These are phyloP conservation scores for Anticlea derivata DNA, from an alignment of 2,888 invertebrate genomes.

Conservation along the genomic window DNA sequence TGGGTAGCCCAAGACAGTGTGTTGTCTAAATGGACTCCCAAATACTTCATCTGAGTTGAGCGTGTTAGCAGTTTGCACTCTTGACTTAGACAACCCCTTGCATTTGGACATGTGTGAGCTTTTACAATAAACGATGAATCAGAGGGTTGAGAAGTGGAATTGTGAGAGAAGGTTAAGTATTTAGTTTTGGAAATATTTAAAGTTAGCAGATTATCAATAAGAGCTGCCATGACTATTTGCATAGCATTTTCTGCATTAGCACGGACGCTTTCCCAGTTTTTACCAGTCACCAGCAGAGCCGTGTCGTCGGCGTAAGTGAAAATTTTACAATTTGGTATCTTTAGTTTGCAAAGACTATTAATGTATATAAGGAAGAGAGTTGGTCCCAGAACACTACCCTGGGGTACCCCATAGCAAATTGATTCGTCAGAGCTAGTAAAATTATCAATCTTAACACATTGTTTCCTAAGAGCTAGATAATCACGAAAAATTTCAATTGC, in stretches of 20 bases:
- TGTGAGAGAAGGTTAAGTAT: no score
- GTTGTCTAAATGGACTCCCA: no score
- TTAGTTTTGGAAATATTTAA: not conserved
- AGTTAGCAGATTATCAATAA: not conserved
- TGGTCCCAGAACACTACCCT: not conserved
- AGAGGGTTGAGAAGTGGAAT: not conserved
- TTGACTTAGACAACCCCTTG: no score
- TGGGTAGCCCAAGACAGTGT: not conserved
- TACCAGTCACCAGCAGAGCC: not conserved
- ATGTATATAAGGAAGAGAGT: not conserved
- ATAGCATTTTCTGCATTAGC: not conserved
- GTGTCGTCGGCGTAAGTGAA: not conserved
- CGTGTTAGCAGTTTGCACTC: not conserved
- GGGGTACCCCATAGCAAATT: not conserved
- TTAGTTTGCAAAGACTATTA: not conserved
- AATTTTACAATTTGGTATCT: not conserved
- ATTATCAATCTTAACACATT: not conserved
- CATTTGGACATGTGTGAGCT: no score
- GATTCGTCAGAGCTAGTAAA: not conserved
- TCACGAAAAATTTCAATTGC: no score
- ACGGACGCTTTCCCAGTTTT: not conserved
- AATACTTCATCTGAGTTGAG: no score
- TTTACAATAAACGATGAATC: no score
- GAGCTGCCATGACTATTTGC: not conserved
- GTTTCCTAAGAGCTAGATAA: no score